A percentile compares a stretch with the other conserved stretches of the same genome.
Conservation (phyloP, 2,888 invertebrate genomes). For the Pristionchus exspectatus region DNA sequence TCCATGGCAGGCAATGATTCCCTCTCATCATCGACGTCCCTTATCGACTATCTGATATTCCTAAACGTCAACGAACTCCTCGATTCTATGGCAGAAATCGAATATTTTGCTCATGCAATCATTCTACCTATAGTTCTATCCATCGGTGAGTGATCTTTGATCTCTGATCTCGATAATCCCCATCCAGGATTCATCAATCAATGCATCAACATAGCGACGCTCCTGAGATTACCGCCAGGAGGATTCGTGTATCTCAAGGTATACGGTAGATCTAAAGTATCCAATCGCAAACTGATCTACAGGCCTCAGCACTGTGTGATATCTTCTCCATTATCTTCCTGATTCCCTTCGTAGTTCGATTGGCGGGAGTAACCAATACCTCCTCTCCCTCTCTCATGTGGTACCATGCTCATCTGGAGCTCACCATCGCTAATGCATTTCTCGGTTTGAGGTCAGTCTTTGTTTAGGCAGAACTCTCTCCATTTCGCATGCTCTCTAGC, state of each 20-base stretch:
- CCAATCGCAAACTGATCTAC: neutral
- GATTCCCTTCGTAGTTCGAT: slow-evolving; percentile 80
- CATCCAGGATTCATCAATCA: slow-evolving; percentile 76
- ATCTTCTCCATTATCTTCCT: slow-evolving; percentile 86
- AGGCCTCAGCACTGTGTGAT: slow-evolving; percentile 87
- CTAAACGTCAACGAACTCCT: neutral
- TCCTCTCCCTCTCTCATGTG: slow-evolving; percentile 83
- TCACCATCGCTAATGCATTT: slow-evolving; percentile 80
- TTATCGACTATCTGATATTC: neutral
- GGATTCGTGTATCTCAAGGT: slow-evolving; percentile 73
- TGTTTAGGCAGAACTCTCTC: neutral
- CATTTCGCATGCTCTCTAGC: neutral
- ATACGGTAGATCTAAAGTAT: neutral
- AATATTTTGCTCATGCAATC: slow-evolving; percentile 73
- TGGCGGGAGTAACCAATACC: slow-evolving; percentile 70
- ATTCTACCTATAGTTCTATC: slow-evolving; percentile 72
- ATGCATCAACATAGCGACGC: slow-evolving; percentile 77
- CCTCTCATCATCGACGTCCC: neutral
- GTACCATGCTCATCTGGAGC: slow-evolving; percentile 81
- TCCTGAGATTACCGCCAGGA: slow-evolving; percentile 73
- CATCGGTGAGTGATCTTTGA: slow-evolving; percentile 64
- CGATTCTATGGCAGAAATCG: slow-evolving; percentile 67
- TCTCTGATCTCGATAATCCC: neutral
- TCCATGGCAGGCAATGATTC: slow-evolving; percentile 7
- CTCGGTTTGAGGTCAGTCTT: slow-evolving; percentile 79